Evolutionary conservation across 2,888 invertebrate species (phyloP).

Genomic region (Hyalella azteca): DNA sequence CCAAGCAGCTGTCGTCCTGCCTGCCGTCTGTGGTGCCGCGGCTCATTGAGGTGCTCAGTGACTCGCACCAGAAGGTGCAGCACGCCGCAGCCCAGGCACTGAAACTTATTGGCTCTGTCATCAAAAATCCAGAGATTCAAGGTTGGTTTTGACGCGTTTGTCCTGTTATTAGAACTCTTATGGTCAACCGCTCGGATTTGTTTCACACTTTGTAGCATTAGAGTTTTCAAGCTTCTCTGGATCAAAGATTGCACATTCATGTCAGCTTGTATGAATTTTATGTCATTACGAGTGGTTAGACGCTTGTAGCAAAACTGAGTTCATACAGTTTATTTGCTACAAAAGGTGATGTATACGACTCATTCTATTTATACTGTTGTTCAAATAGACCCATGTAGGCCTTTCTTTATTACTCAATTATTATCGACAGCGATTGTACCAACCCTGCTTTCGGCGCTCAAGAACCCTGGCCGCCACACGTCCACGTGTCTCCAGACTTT

Average conservation of each 20-base stretch:
- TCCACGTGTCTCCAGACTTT: constrained; percentile 90
- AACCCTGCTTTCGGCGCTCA: constrained; percentile 81
- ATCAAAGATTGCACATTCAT: no score
- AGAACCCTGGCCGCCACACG: constrained; percentile 95
- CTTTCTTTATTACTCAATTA: background rate
- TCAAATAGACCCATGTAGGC: background rate
- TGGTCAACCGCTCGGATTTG: no score
- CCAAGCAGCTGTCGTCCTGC: constrained; percentile 96
- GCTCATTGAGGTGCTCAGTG: constrained; percentile 83
- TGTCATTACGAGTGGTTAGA: no score
- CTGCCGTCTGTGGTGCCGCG: constrained; percentile 98
- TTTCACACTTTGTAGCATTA: no score
- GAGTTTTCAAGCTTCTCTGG: no score
- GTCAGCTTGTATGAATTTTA: no score
- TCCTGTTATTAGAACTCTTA: no score
- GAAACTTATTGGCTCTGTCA: constrained; percentile 95
- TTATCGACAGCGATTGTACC: constrained; percentile 64
- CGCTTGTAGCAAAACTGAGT: no score
- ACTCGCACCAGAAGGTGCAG: constrained; percentile 96
- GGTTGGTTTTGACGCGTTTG: constrained; percentile 65
- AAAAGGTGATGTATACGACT: no score
- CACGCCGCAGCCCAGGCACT: constrained; percentile 95
- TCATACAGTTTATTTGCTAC: no score
- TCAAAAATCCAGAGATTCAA: constrained; percentile 97
- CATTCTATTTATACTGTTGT: no score